Evolutionary conservation across 2,888 invertebrate genomes (phyloP).

Genomic region (Myopa testacea): DNA sequence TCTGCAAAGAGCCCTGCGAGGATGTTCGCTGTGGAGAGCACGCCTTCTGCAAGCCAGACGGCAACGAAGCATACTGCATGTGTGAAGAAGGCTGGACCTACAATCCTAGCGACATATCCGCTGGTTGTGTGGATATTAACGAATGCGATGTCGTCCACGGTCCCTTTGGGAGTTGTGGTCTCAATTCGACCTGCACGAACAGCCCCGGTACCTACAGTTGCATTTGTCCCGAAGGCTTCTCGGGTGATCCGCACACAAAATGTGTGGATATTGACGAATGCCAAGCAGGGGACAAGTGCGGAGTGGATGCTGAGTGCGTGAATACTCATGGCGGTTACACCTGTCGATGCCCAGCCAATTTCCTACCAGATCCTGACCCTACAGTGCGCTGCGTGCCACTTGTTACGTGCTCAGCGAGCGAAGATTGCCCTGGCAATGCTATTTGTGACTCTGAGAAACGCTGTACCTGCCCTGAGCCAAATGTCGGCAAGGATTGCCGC

Average conservation of each 20-base stretch:
- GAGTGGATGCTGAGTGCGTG: constrained; percentile 82
- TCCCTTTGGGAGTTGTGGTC: constrained; percentile 85
- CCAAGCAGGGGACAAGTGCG: constrained; percentile 77
- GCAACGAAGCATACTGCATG: constrained; percentile 89
- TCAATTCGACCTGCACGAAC: constrained; percentile 84
- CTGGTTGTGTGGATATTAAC: constrained; percentile 91
- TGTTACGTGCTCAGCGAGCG: constrained; percentile 79
- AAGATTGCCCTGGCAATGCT: constrained; percentile 90
- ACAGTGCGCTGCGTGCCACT: constrained; percentile 84
- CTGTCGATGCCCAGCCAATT: constrained; percentile 86
- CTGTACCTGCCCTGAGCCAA: constrained; percentile 91
- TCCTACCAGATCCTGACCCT: constrained; percentile 86
- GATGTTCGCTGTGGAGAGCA: constrained; percentile 90
- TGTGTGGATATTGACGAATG: constrained; percentile 91
- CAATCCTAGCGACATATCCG: constrained; percentile 87
- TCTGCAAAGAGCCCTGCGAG: constrained; percentile 91
- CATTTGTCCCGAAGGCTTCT: constrained; percentile 85
- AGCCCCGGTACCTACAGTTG: constrained; percentile 83
- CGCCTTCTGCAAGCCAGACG: constrained; percentile 89
- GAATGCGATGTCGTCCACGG: constrained; percentile 87
- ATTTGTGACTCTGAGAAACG: constrained; percentile 82
- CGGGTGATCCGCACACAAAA: constrained; percentile 85
- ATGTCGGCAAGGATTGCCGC: constrained; percentile 90
- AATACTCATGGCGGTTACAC: constrained; percentile 82
- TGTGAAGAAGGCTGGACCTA: constrained; percentile 95